These are phyloP conservation scores for Colistium nudipinnis DNA, from an alignment of 2,113 vertebrate species.

Conservation along the genomic window DNA sequence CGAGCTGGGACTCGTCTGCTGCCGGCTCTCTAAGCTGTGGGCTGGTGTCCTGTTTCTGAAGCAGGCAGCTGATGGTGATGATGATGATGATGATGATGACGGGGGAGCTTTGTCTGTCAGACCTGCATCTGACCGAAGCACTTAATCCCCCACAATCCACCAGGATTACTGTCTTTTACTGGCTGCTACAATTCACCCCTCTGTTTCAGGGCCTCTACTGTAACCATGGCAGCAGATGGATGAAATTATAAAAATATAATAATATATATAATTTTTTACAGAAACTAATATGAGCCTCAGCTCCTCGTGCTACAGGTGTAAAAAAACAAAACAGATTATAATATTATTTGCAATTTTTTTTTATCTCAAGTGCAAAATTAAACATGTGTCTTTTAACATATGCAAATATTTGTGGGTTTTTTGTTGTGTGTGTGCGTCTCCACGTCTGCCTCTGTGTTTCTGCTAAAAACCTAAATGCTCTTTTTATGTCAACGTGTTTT, in stretches of 20 bases:
- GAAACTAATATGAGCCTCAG: too few relatives aligned
- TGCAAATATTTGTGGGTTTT: too few relatives aligned
- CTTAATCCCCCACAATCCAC: constrained; percentile 70
- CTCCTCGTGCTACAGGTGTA: background rate
- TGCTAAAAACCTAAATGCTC: too few relatives aligned
- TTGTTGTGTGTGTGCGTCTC: background rate
- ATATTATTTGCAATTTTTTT: too few relatives aligned
- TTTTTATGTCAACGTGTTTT: constrained; percentile 29
- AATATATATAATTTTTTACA: background rate
- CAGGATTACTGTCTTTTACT: constrained; percentile 60
- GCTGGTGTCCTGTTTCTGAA: constrained; percentile 64
- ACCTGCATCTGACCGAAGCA: constrained; percentile 52
- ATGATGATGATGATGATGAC: constrained; percentile 38
- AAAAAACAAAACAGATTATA: background rate
- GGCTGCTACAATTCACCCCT: constrained; percentile 35
- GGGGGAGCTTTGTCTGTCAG: constrained; percentile 58
- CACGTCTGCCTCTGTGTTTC: background rate
- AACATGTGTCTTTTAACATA: too few relatives aligned
- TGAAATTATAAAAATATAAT: background rate
- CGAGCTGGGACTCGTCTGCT: constrained; percentile 59
- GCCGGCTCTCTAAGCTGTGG: constrained; percentile 53
- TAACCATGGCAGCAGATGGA: background rate
- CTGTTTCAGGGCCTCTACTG: background rate
- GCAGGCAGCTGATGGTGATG: constrained; percentile 54
- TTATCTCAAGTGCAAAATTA: too few relatives aligned